These are phyloP conservation scores for Mizuhopecten yessoensis DNA, from an alignment of 1,140 invertebrate genomes.

Conservation along the genomic window DNA sequence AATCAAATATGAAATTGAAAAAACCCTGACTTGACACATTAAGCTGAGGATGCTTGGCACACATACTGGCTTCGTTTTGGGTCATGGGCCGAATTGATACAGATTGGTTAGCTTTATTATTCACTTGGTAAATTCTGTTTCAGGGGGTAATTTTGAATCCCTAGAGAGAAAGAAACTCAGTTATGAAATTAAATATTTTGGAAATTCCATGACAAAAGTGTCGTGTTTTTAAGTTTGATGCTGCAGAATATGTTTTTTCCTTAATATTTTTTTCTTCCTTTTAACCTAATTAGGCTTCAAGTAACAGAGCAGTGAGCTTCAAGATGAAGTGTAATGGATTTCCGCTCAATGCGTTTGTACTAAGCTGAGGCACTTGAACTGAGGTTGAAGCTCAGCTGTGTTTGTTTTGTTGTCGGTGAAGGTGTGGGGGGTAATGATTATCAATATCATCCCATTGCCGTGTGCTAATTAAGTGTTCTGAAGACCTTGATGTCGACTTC, in stretches of 20 bases:
- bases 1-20: too few relatives aligned
- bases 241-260: background rate
- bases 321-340: background rate
- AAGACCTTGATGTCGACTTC: background rate
- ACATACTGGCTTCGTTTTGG: background rate
- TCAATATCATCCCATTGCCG: background rate
- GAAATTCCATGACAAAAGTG: too few relatives aligned
- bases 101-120: background rate
- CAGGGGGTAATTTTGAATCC: too few relatives aligned
- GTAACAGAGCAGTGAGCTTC: background rate
- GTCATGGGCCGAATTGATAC: too few relatives aligned
- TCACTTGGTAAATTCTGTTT: background rate
- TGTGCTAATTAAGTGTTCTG: background rate
- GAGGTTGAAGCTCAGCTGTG: background rate
- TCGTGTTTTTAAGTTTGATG: too few relatives aligned
- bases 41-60: background rate
- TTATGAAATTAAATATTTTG: too few relatives aligned
- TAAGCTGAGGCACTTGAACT: slow-evolving; percentile 22
- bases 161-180: too few relatives aligned
- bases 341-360: slow-evolving; percentile 16
- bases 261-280: background rate
- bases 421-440: background rate
- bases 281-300: background rate
- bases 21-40: too few relatives aligned
- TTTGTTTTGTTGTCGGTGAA: slow-evolving; percentile 27